Evolutionary conservation across 2,797 vertebrate species (phyloP).

Genomic region (Cheirogaleus major): DNA sequence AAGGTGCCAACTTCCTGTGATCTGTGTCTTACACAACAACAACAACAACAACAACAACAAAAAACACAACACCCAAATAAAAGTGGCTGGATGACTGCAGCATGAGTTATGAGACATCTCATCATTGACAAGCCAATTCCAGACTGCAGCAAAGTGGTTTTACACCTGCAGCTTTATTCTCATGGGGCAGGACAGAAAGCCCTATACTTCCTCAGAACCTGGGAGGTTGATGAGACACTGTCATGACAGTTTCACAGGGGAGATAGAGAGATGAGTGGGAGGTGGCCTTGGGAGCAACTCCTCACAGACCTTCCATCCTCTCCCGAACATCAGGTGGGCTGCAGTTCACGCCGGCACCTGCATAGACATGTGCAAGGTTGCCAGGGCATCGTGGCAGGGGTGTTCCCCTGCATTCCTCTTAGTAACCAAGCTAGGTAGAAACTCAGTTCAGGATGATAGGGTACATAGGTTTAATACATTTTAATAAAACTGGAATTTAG

Average conservation of each 20-base stretch:
- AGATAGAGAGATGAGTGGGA: background rate
- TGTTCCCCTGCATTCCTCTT: background rate
- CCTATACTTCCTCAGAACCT: background rate
- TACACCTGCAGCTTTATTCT: background rate
- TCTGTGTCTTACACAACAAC: background rate
- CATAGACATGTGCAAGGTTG: background rate
- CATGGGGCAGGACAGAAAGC: background rate
- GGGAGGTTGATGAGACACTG: background rate
- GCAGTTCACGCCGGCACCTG: background rate
- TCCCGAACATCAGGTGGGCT: background rate
- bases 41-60: background rate
- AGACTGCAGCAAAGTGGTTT: background rate
- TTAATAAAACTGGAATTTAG: background rate
- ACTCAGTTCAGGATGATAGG: background rate
- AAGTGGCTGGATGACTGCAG: background rate
- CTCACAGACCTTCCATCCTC: background rate
- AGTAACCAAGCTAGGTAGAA: background rate
- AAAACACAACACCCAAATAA: background rate
- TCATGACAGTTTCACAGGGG: background rate
- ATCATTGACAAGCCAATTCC: background rate
- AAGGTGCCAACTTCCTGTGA: background rate
- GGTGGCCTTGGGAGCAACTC: background rate
- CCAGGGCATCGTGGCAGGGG: fast-evolving
- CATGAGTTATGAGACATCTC: background rate
- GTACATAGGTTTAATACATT: background rate